phyloP scores from a whole-genome alignment of 2,113 vertebrate genomes.

The Nothoprocta pentlandii region DNA sequence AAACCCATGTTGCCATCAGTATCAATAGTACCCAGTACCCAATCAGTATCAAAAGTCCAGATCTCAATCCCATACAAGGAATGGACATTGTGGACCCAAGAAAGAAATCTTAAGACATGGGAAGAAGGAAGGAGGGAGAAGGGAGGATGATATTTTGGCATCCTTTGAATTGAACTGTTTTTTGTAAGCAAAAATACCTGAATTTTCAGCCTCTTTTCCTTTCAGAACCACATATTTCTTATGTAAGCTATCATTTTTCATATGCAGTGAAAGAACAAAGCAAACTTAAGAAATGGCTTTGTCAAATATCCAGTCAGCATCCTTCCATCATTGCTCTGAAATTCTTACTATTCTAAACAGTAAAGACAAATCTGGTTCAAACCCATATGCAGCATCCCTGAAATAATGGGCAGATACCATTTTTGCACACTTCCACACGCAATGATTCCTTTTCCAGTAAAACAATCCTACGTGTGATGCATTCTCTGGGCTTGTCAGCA shows the following conservation, averaged over 20 bases:
- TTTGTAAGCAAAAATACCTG: neutral
- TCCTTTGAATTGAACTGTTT: neutral
- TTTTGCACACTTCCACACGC: neutral
- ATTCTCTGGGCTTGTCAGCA: neutral
- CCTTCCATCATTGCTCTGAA: neutral
- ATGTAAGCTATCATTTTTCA: neutral
- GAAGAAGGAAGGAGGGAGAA: too few species aligned
- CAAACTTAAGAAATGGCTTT: neutral
- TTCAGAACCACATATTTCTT: neutral
- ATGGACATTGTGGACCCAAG: neutral
- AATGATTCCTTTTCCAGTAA: neutral
- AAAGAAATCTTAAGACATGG: neutral
- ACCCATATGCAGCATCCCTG: neutral
- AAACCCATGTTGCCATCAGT: neutral
- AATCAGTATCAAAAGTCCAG: too few species aligned
- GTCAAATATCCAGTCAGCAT: neutral
- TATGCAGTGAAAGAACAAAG: neutral
- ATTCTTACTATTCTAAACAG: neutral
- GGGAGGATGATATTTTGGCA: neutral
- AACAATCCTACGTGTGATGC: neutral
- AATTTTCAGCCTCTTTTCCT: neutral
- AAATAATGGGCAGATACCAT: neutral
- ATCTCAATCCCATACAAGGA: neutral
- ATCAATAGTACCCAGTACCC: neutral
- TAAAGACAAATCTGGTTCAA: neutral